These are phyloP conservation scores for Uropsilus gracilis DNA, from an alignment of 2,113 vertebrate species.

Conservation along the genomic window DNA sequence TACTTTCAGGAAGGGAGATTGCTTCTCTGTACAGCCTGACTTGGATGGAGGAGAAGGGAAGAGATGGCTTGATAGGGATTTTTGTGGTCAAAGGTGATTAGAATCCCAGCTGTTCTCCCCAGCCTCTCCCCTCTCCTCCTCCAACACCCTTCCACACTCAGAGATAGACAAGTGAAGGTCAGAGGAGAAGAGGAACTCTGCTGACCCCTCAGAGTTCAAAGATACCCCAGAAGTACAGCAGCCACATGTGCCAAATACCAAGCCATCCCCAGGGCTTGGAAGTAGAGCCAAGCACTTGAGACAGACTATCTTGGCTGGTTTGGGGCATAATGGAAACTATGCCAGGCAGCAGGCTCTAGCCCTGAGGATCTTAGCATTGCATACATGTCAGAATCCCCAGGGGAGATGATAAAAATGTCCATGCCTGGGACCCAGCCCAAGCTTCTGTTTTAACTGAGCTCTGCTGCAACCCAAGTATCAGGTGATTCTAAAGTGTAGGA, in stretches of 20 bases:
- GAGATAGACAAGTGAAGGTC: not conserved
- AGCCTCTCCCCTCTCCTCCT: not conserved
- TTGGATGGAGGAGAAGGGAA: not conserved
- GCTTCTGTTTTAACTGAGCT: not conserved
- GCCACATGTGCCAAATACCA: not conserved
- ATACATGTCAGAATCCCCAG: constrained; percentile 23
- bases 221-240: not conserved
- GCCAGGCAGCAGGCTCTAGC: not conserved
- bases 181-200: not conserved
- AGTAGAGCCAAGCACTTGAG: not conserved
- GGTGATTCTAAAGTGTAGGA: not conserved
- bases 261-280: not conserved
- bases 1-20: constrained; percentile 56
- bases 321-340: not conserved
- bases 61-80: constrained; percentile 32
- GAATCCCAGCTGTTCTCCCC: constrained; percentile 6
- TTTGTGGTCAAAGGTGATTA: constrained; percentile 52
- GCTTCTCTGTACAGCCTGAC: not conserved
- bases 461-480: not conserved
- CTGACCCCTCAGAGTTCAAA: not conserved
- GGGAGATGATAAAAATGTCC: not conserved
- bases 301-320: not conserved
- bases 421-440: not conserved
- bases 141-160: not conserved
- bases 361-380: not conserved